These are phyloP conservation scores for Ptiloglossa arizonensis DNA, from an alignment of 1,140 invertebrate genomes.

Conservation along the genomic window DNA sequence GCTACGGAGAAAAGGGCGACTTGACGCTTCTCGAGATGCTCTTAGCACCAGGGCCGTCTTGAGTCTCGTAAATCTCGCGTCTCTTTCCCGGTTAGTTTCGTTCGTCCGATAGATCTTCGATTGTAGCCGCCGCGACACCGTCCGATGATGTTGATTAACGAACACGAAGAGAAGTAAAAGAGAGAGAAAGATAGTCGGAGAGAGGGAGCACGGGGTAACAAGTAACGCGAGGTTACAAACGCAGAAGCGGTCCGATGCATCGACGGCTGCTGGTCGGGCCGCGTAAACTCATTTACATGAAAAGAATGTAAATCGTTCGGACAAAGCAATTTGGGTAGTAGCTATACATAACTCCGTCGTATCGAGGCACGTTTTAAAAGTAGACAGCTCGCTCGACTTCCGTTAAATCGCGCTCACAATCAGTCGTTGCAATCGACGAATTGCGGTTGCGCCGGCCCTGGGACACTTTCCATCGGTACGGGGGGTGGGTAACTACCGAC, in stretches of 20 bases:
- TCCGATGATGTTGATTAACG: background rate
- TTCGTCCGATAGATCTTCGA: background rate
- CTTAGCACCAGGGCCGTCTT: conserved; percentile 34
- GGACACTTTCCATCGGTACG: conserved; percentile 33
- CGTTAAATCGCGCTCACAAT: conserved; percentile 66
- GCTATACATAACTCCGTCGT: conserved; percentile 55
- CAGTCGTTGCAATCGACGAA: conserved; percentile 64
- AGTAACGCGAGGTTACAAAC: background rate
- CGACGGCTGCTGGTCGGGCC: conserved; percentile 1
- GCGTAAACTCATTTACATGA: conserved; percentile 43
- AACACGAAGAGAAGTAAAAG: no score
- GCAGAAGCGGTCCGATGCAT: background rate
- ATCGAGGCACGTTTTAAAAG: conserved; percentile 58
- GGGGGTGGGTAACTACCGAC: conserved; percentile 38
- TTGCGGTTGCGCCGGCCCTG: conserved; percentile 65
- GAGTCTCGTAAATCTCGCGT: background rate
- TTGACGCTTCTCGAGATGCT: conserved; percentile 20
- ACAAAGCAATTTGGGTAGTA: conserved; percentile 57
- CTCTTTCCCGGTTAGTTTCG: background rate
- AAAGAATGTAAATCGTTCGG: conserved; percentile 61
- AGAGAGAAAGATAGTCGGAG: background rate
- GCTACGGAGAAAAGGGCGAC: conserved; percentile 37
- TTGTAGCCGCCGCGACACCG: background rate
- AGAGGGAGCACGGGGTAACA: background rate
- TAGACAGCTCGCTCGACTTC: conserved; percentile 56